Base-by-base conservation (phyloP, 2,797 vertebrate genomes). In the Oreochromis mossambicus region DNA sequence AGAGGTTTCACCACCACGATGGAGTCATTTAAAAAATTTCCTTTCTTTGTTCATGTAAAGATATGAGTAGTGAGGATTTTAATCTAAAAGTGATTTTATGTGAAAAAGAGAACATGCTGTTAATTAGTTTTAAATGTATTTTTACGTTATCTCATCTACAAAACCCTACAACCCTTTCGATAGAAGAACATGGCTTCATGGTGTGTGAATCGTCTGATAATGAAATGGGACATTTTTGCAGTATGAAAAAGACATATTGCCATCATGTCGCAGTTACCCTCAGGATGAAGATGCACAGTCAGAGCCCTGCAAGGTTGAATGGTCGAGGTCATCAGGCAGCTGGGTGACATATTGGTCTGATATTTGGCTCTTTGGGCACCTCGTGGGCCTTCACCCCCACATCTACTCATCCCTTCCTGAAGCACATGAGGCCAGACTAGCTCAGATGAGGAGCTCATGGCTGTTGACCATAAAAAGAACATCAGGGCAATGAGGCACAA, bases 391-490 rank as follows among this genome's bases (percentile, higher is more conserved):
- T 86, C 86, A 82, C 81, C 77, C 88, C 87, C 86, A 85, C 91
- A 84, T 90, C 87, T 80, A 87, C 80, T 91, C 92, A 89, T 88
- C 88, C 91, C 82, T 83, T 88, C 88, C 85, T 70, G 83, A 86
- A 94, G 93, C 92, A 94, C 91, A 94, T 87, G 92, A 93, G 92
- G 91, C 91, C 92, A 91, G 81, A 90, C 85, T 55, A 86, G 89
- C 90, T 94, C 88, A 94, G 97, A 99, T 97, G 97, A 98, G 96
- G 96, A 97, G 97, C 98, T 98, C 94, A 96, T 97, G 97, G 97
- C 97, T 98, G 98, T 97, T 98, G 98, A 98, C 98, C 98, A 98
- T 99, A 97, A 99, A 98, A 98, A 97, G 96, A 97, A 97, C 98
- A 98, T 98, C 97, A 98, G 96, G 96, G 97, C 97, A 98, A 98